phyloP scores from a whole-genome alignment of 2,113 vertebrate species.

The Ctenomys sociabilis region DNA sequence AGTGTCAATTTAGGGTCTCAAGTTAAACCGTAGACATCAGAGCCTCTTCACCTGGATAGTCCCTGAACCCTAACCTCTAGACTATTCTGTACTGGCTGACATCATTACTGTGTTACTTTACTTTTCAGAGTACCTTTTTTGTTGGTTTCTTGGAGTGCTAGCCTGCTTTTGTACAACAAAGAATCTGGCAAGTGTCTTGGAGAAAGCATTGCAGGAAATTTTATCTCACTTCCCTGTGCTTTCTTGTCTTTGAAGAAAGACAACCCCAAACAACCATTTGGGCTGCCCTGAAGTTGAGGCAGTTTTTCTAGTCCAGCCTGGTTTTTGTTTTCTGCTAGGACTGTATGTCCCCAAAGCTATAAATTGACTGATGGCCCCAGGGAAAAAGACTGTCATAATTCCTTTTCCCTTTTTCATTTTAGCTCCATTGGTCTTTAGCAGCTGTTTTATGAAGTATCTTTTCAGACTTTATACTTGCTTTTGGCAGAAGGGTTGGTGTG shows the following conservation, averaged over 20 bases:
- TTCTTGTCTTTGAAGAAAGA: not conserved
- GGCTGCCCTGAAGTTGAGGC: not conserved
- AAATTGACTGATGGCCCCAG: not conserved
- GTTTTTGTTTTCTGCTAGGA: not conserved
- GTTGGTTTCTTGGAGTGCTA: not conserved
- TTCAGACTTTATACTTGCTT: not conserved
- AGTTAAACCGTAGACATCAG: not conserved
- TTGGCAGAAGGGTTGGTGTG: not conserved
- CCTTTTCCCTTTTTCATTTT: not conserved
- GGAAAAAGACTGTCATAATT: not conserved
- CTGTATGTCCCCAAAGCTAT: not conserved
- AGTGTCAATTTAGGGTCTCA: not conserved
- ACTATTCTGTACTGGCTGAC: not conserved
- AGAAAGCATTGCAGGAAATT: not conserved
- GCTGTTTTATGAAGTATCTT: not conserved
- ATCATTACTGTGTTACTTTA: not conserved
- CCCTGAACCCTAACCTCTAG: not conserved
- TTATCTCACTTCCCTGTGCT: not conserved
- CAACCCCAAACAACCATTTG: not conserved
- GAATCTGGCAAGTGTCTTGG: not conserved
- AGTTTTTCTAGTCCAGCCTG: not conserved
- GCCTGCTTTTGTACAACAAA: not conserved
- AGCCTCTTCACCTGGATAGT: not conserved
- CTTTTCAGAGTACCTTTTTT: not conserved
- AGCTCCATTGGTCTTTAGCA: not conserved